Percentiles rank a stretch among this genome's conserved stretches.
phyloP scores from a whole-genome alignment of 2,797 vertebrate genomes.

The Hirundo rustica region DNA sequence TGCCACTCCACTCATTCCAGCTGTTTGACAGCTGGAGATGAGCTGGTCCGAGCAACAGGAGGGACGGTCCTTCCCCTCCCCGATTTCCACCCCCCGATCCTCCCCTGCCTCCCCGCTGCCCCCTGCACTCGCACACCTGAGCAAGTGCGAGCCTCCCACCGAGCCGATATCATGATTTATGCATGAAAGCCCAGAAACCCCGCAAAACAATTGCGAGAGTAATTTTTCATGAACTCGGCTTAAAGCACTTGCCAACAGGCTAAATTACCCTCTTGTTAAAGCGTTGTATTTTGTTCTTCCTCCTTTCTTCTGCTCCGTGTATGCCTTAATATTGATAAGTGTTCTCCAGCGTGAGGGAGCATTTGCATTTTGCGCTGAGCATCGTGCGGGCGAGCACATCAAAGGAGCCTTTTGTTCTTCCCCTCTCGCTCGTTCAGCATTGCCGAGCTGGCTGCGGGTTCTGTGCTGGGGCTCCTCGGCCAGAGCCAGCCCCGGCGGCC shows the following conservation, averaged over 20 bases:
- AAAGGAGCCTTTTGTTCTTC: constrained; percentile 57
- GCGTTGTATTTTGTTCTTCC: constrained; percentile 68
- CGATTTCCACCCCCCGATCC: constrained; percentile 2
- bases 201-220: constrained; percentile 51
- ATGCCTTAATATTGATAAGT: constrained; percentile 75
- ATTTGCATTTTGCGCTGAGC: constrained; percentile 71
- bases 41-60: constrained; percentile 12
- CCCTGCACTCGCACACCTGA: constrained; percentile 52
- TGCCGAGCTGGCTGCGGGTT: not conserved
- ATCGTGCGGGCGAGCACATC: constrained; percentile 46
- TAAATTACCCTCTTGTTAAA: constrained; percentile 73
- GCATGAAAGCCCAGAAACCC: constrained; percentile 55
- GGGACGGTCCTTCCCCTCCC: not conserved
- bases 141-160: constrained; percentile 14
- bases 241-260: constrained; percentile 69
- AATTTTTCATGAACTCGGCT: constrained; percentile 69
- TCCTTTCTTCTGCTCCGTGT: constrained; percentile 70
- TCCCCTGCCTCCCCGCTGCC: not conserved
- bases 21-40: not conserved
- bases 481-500: not conserved
- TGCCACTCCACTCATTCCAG: not conserved
- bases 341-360: constrained; percentile 40
- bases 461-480: not conserved
- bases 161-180: constrained; percentile 66
- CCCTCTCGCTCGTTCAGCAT: not conserved